Evolutionary conservation across 2,888 invertebrate genomes (phyloP), one percentile per base, ranked within the genome.

Genomic region (Scaptomyza cyrtandrae): DNA sequence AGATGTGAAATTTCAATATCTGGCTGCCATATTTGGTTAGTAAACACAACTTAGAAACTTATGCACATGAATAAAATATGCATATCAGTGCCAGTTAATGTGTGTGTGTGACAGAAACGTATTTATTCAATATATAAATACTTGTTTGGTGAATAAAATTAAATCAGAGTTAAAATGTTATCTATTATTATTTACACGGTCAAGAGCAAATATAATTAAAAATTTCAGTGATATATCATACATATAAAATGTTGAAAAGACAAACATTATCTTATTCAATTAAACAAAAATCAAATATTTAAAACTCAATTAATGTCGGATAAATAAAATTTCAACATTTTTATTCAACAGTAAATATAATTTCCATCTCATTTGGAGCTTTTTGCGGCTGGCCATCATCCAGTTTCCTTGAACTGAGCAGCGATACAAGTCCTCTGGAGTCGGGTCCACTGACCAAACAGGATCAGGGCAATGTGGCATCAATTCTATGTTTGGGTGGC

Each of bases 401-500:
- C 3, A 89, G 90, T 68, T 89, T 91, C 29, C 67, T 91, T 13
- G 80, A 91, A n/a, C 65, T 92, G 2, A 78, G 87, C 55, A 78
- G 90, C 1, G 64, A 75, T 0, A 61, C 81, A 0, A 90, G 90
- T 37, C 91, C 91, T 0, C 54, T 92, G 45, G 75, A 80, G n/a
- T 73, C 88, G 6, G 91, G 91, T 3, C 89, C 90, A 0, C 57
- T 92, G 56, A 84, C 71, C 3, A 62, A 68, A 39, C 77, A 82
- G n/a, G 89, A 92, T 58, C 82, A 85, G 27, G 92, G 92, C 9
- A 92, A 90, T 90, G 90, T 92, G n/a, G 91, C 90, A 0, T 85
- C 91, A 0, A 82, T 88, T 3, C 68, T 92, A 0, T 90, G 91
- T 19, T 46, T 91, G 37, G 92, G 92, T 0, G 92, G 91, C 0